A percentile compares a stretch with the other conserved stretches of the same genome.
phyloP scores from a whole-genome alignment of 1,140 invertebrate genomes.

The Macrotrachela quadricornifera region DNA sequence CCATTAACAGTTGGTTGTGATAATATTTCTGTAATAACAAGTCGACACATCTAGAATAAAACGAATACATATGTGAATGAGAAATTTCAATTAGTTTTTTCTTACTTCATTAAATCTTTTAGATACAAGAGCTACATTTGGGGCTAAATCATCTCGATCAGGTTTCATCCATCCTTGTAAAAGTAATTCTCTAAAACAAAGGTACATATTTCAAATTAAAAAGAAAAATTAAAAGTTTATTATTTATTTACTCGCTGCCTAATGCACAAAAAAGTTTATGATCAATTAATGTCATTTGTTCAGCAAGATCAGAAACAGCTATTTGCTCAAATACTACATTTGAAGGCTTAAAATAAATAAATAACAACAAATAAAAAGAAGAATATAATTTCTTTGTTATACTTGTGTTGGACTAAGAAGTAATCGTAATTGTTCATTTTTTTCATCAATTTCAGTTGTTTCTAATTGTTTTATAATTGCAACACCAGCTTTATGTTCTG shows the following conservation, averaged over 20 bases:
- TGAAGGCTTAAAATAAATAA: conserved; percentile 38
- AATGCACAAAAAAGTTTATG: conserved; percentile 76
- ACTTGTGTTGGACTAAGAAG: conserved; percentile 50
- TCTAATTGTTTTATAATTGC: conserved; percentile 3
- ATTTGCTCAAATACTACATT: conserved; percentile 57
- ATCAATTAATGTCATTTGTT: conserved; percentile 77
- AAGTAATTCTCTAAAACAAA: conserved; percentile 51
- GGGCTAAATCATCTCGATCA: conserved; percentile 56
- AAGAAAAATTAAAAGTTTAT: conserved; percentile 5
- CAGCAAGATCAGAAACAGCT: conserved; percentile 71
- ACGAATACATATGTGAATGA: not conserved
- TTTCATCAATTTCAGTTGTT: conserved; percentile 9
- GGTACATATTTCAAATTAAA: conserved; percentile 6
- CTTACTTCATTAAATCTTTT: conserved; percentile 63
- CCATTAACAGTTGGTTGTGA: conserved; percentile 42
- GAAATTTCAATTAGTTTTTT: not conserved
- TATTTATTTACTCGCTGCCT: conserved; percentile 56
- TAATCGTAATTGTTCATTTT: conserved; percentile 44
- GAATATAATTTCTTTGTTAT: not conserved
- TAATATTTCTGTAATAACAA: conserved; percentile 68
- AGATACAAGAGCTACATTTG: conserved; percentile 68
- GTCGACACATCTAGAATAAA: conserved; percentile 43
- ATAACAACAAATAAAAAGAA: not conserved
- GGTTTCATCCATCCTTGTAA: conserved; percentile 77
- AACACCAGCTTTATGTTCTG: conserved; percentile 1